Conservation (phyloP, 2,797 vertebrate genomes). For the Hipposideros larvatus region DNA sequence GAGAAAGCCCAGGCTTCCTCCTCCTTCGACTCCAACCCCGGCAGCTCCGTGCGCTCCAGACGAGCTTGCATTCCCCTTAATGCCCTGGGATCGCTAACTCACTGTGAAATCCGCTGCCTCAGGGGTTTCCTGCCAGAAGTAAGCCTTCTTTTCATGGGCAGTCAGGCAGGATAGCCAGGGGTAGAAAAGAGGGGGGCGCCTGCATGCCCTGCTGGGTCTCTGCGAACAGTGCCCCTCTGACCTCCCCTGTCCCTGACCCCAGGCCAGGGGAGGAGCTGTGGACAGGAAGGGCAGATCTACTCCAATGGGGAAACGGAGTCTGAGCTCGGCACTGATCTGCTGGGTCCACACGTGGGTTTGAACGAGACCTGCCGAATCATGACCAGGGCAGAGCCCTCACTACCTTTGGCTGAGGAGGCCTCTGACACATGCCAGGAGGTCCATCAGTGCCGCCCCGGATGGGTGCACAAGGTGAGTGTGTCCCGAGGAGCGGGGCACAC, state of each 20-base stretch:
- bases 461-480: rapidly evolving
- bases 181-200: neutral
- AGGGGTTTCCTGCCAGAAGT: conserved; percentile 78
- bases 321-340: neutral
- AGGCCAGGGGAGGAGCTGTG: neutral
- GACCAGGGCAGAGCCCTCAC: neutral
- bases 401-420: rapidly evolving
- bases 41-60: neutral
- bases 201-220: conserved; percentile 35
- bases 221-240: conserved; percentile 55
- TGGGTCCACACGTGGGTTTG: neutral
- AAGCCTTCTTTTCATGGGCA: conserved; percentile 86
- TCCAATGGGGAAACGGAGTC: neutral
- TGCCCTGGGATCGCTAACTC: conserved; percentile 52
- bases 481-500: neutral
- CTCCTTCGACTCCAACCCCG: neutral
- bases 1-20: neutral
- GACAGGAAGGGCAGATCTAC: neutral
- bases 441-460: rapidly evolving
- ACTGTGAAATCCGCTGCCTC: conserved; percentile 83
- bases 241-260: conserved; percentile 39
- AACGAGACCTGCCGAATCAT: no score
- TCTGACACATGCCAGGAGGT: neutral
- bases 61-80: neutral
- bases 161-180: conserved; percentile 65